These are phyloP conservation scores for Dryomyza anilis DNA, from an alignment of 2,888 invertebrate species.

Conservation along the genomic window DNA sequence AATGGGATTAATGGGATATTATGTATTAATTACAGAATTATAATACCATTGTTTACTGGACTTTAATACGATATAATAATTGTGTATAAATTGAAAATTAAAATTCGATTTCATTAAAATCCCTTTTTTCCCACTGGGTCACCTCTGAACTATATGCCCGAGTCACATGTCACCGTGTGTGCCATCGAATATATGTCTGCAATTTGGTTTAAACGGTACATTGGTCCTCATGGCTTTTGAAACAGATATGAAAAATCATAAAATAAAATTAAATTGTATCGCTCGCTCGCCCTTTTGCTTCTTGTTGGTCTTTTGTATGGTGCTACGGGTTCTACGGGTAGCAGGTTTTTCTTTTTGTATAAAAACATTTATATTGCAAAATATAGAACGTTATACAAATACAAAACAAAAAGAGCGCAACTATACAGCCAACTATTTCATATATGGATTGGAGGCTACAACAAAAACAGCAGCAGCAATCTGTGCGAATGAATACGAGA, in stretches of 20 bases:
- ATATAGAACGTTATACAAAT: constrained; percentile 9
- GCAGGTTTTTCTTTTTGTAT: constrained; percentile 1
- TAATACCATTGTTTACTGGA: no score
- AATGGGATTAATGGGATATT: no score
- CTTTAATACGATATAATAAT: no score
- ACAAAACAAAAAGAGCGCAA: neutral
- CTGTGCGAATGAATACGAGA: constrained; percentile 18
- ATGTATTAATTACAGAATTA: no score
- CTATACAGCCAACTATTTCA: neutral
- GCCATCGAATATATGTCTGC: neutral
- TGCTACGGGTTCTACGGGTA: no score
- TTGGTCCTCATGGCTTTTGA: constrained; percentile 13
- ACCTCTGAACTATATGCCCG: no score
- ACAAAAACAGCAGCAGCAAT: constrained; percentile 11
- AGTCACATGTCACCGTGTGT: neutral
- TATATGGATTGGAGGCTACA: neutral
- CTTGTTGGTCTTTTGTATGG: neutral
- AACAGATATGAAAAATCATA: constrained; percentile 24
- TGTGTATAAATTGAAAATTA: no score
- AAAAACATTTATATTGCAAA: constrained; percentile 19
- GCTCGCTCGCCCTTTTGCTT: neutral
- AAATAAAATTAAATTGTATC: constrained; percentile 24
- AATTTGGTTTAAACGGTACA: constrained; percentile 22
- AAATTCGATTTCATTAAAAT: no score
- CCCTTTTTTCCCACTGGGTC: no score